Evolutionary conservation across 1,140 invertebrate genomes (phyloP).

Genomic region (Apocrypta bakeri): DNA sequence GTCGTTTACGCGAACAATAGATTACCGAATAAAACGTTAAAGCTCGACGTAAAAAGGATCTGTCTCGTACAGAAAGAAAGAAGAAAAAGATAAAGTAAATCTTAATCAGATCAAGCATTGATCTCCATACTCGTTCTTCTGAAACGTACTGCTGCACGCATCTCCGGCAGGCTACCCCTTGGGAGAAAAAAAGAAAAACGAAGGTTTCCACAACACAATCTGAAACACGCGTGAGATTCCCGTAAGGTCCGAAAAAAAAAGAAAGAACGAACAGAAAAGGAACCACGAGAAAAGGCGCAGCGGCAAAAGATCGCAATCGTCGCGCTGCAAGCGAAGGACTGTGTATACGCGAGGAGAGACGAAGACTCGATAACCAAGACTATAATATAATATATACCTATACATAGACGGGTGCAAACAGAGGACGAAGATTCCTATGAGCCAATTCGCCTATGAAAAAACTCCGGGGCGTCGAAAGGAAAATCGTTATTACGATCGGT

Average conservation of each 20-base stretch:
- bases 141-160: background rate
- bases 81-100: conserved; percentile 17
- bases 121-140: conserved; percentile 1
- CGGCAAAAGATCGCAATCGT: conserved; percentile 45
- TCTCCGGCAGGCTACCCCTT: background rate
- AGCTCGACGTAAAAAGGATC: conserved; percentile 5
- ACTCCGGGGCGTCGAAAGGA: conserved; percentile 8
- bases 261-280: no score
- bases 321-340: background rate
- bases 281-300: conserved; percentile 24
- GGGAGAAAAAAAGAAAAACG: conserved; percentile 12
- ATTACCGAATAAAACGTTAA: conserved; percentile 32
- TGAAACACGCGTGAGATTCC: conserved; percentile 48
- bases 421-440: conserved; percentile 15
- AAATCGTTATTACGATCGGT: no score
- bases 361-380: no score
- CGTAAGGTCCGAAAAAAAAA: conserved; percentile 35
- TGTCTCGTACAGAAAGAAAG: no score
- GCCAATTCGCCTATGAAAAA: conserved; percentile 19
- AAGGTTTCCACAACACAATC: conserved; percentile 29
- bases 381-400: no score
- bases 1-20: background rate
- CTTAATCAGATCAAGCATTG: conserved; percentile 44
- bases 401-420: background rate
- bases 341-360: background rate